Percentiles rank a stretch among this genome's conserved stretches.
These are phyloP conservation scores for Neosilurus hyrtlii DNA, from an alignment of 2,797 vertebrate genomes.

Conservation along the genomic window DNA sequence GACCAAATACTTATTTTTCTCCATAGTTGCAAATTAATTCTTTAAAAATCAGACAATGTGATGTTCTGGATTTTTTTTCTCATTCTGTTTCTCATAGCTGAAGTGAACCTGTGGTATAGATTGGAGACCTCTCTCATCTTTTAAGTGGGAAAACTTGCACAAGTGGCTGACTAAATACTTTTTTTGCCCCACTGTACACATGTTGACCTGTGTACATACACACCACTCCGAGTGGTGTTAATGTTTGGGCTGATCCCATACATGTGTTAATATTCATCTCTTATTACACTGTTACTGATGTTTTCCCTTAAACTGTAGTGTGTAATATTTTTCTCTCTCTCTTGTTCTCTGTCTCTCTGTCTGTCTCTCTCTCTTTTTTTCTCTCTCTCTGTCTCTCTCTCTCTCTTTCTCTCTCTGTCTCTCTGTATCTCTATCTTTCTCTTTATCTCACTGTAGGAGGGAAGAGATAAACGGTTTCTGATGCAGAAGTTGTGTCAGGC, in stretches of 20 bases:
- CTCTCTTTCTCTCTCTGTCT: neutral
- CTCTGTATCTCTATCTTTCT: neutral
- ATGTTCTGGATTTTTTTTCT: too few relatives aligned
- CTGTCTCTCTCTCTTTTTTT: neutral
- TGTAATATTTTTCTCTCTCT: neutral
- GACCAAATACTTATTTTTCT: too few relatives aligned
- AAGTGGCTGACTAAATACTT: too few relatives aligned
- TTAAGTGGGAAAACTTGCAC: too few relatives aligned
- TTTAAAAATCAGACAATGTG: too few relatives aligned
- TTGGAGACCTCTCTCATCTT: too few relatives aligned
- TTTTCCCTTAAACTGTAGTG: neutral
- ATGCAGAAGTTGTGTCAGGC: slow-evolving; percentile 38
- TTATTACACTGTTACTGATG: neutral
- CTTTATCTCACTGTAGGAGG: slow-evolving; percentile 14
- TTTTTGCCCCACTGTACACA: too few relatives aligned
- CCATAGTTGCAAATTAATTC: too few relatives aligned
- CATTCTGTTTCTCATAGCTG: too few relatives aligned
- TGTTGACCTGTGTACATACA: neutral
- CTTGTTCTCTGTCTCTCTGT: neutral
- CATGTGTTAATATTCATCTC: neutral
- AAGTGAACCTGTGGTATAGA: too few relatives aligned
- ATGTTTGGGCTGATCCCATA: too few relatives aligned
- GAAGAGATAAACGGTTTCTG: slow-evolving; percentile 36
- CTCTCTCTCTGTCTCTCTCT: neutral
- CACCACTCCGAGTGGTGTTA: neutral